Base-by-base conservation (phyloP, 2,888 invertebrate genomes). In the Dryocosmus kuriphilus region DNA sequence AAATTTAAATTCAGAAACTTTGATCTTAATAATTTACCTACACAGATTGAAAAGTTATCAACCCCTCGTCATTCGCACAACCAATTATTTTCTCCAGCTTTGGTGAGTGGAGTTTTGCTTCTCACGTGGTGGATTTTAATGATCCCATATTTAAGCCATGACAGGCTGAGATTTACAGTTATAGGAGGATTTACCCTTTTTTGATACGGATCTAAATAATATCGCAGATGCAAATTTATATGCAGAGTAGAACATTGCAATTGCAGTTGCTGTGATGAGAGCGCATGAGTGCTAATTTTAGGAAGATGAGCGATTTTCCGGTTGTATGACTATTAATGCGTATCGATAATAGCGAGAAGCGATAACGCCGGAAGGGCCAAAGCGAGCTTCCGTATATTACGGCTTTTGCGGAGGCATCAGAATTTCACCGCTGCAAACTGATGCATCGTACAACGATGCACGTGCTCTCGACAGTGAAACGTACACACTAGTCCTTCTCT, bases 391-490 rank as follows among this genome's bases (percentile, higher is more conserved):
- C 46, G 67, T 41, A 46, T 67, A n/a, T n/a, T n/a, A n/a, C n/a
- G 46, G 24, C 19, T 67, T 67, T 46, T 27, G 27, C 41, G 41
- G 41, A 67, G 67, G 67, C 67, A 46, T 71, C 74, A 62, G 73
- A 77, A 79, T 77, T 75, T 77, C 75, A 76, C 76, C 76, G 74
- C 46, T 60, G 75, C 57, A 51, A 74, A 30, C 46, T 55, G 57
- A 74, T 75, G 75, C 81, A 80, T 80, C 78, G 77, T 81, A 85
- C 82, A 76, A 76, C 60, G 67, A 27, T 63, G 27, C 63, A 38
- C 78, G 71, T 75, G 78, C 73, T 63, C 73, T 71, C 67, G 16
- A 62, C 63, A 61, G 51, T 78, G 75, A 22, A 57, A 77, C 65
- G 38, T 24, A 27, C 38, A 32, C 73, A 38, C 51, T 73, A 61